Percentiles rank a stretch among this genome's conserved stretches.
Conservation (phyloP, 2,113 vertebrate species). For the Mixornis gularis region DNA sequence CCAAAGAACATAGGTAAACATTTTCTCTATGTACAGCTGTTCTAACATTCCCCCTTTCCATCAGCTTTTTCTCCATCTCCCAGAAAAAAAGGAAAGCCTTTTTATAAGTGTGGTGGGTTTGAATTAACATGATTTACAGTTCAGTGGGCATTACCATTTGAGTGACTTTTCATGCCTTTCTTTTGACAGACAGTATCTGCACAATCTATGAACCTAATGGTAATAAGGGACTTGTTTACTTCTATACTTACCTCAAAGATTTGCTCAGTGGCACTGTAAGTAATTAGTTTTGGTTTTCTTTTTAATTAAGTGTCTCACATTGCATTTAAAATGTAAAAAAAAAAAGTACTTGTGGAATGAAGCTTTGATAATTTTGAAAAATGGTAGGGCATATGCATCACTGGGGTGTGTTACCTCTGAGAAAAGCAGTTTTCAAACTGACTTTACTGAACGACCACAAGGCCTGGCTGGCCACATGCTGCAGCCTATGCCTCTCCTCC, state of each 20-base stretch:
- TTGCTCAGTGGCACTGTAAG: conserved; percentile 88
- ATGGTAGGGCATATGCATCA: neutral
- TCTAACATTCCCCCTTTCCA: neutral
- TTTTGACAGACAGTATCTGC: conserved; percentile 74
- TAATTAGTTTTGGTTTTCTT: neutral
- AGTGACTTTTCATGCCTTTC: neutral
- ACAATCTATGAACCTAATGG: conserved; percentile 69
- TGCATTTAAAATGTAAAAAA: neutral
- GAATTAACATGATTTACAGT: neutral
- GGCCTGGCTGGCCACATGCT: neutral
- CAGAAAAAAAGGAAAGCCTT: neutral
- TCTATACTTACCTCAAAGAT: conserved; percentile 85
- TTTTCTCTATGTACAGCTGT: neutral
- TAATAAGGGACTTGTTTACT: conserved; percentile 78
- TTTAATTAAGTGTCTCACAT: neutral
- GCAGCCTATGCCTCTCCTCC: neutral
- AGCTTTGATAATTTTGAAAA: neutral
- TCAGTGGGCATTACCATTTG: neutral
- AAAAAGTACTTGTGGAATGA: neutral
- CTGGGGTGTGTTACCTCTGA: neutral
- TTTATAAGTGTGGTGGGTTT: neutral
- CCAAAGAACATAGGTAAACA: conserved; percentile 55
- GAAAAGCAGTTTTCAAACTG: neutral
- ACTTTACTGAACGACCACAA: rapidly evolving
- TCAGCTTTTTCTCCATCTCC: neutral